Base-by-base conservation (phyloP, 2,797 vertebrate genomes). In the Cebuella pygmaea region DNA sequence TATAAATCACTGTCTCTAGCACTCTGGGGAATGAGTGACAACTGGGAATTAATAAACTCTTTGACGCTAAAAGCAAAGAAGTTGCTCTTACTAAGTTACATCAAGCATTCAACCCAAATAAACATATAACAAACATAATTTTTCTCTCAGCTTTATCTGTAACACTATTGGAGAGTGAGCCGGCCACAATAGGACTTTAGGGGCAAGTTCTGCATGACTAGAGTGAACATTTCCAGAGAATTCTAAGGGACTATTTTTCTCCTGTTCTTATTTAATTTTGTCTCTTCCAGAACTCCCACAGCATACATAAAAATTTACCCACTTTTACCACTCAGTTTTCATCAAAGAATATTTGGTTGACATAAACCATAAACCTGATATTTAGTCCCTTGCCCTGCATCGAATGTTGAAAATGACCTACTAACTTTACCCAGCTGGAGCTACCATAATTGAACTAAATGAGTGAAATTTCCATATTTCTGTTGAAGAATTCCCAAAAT, bases 31-130 rank as follows among this genome's bases (percentile, higher is more conserved):
- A 85, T 67, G 52, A 93, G 59, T 82, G 72, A 59, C 81, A 96
- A 96, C 91, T 97, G 94, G 64, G 67, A 93, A 94, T 95, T 94
- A 95, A 96, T 74, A 92, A 95, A 75, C 57, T n/a, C 83, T 95
- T 96, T 94, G 59, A 97, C 86, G 44, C 10, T 94, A 59, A 95
- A 94, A 96, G 76, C 67, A 94, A 96, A 91, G 20, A 90, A 91
- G 6, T 83, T 93, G 50, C 59, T 91, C 74, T 78, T 93, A 75
- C 22, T 64, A 91, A 95, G 74, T 93, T 75, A 79, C n/a, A 95
- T 76, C 46, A 30, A 72, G 81, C 46, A 89, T 30, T 79, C 75
- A 97, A 79, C 81, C 46, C 89, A 96, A 98, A 91, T 95, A 96
- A 94, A 93, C 46, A 72, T 8, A 90, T 27, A 64, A 82, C 57